Conservation (phyloP, 2,113 vertebrate species). For the Corapipo altera region DNA sequence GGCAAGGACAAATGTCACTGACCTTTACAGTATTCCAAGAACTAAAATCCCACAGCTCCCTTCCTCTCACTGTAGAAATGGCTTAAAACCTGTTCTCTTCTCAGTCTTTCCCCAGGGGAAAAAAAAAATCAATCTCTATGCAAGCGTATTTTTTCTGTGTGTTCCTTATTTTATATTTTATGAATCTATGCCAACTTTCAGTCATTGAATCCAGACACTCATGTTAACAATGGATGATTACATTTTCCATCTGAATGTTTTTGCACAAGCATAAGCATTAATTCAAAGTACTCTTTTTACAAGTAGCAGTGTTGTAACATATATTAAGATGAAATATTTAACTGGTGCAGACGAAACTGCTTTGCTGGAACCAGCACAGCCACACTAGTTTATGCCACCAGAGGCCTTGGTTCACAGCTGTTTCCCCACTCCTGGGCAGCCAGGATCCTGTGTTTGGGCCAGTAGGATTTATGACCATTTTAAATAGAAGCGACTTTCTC, state of each 20-base stretch:
- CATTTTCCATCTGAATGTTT: slow-evolving; percentile 12
- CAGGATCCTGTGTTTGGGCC: neutral
- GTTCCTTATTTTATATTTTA: slow-evolving; percentile 39
- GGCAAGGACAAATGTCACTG: neutral
- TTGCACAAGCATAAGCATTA: slow-evolving; percentile 12
- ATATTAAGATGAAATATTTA: neutral
- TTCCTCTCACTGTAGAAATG: neutral
- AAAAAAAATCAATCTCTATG: neutral
- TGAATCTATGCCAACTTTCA: neutral
- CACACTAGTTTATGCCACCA: neutral
- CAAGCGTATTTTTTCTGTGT: neutral
- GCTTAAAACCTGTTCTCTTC: slow-evolving; percentile 14
- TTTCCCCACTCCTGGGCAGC: neutral
- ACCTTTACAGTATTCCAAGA: slow-evolving; percentile 1
- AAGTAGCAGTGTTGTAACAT: neutral
- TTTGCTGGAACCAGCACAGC: neutral
- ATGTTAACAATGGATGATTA: slow-evolving; percentile 9
- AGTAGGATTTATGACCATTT: slow-evolving; percentile 27
- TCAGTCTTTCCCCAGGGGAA: neutral
- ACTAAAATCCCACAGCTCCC: neutral
- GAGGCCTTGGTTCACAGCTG: neutral
- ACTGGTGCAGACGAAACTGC: neutral
- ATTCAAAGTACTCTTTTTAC: neutral
- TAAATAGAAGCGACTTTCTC: slow-evolving; percentile 36
- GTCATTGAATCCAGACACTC: slow-evolving; percentile 42